phyloP scores from a whole-genome alignment of 1,140 invertebrate genomes.

The Drosophila kikkawai region DNA sequence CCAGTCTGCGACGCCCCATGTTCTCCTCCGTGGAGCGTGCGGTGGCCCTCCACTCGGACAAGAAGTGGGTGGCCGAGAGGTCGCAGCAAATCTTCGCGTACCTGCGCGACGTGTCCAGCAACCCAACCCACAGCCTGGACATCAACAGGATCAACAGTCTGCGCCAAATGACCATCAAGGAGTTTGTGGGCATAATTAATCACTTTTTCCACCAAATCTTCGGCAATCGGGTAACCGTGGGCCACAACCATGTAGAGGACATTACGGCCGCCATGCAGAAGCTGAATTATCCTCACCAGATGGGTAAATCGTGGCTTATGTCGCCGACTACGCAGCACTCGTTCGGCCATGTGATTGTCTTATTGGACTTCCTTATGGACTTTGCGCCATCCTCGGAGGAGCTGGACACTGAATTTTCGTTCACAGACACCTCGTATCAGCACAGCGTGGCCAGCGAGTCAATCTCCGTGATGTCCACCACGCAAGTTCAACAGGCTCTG shows the following conservation, averaged over 20 bases:
- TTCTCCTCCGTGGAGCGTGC: conserved; percentile 60
- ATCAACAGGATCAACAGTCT: conserved; percentile 55
- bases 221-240: conserved; percentile 60
- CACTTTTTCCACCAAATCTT: conserved; percentile 65
- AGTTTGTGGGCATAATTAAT: conserved; percentile 75
- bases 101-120: conserved; percentile 33
- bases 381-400: conserved; percentile 48
- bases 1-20: not conserved
- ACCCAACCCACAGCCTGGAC: conserved; percentile 19
- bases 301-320: conserved; percentile 74
- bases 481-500: conserved; percentile 18
- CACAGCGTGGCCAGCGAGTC: conserved; percentile 49
- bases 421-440: conserved; percentile 60
- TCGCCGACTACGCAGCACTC: conserved; percentile 77
- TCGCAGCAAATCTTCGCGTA: conserved; percentile 66
- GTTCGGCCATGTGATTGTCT: conserved; percentile 77
- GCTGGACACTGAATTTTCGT: conserved; percentile 44
- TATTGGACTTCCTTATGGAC: conserved; percentile 77
- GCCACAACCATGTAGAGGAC: conserved; percentile 75
- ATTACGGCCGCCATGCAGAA: conserved; percentile 69
- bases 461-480: conserved; percentile 35
- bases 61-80: conserved; percentile 79
- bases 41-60: conserved; percentile 62
- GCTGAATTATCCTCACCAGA: conserved; percentile 70
- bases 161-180: conserved; percentile 78